Base-by-base conservation (phyloP, 2,888 invertebrate genomes). In the Drosophila formosana region DNA sequence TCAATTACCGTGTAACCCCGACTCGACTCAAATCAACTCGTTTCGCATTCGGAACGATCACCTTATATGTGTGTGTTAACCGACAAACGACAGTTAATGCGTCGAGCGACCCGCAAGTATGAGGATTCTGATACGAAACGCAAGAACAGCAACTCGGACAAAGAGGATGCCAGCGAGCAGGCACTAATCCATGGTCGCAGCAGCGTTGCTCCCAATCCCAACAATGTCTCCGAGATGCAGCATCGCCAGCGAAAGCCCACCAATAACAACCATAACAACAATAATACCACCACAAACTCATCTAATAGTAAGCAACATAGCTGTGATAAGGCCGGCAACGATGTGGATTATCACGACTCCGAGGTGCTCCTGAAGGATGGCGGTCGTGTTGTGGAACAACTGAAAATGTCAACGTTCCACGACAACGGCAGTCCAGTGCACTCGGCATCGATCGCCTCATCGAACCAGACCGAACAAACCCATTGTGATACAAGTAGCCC, bases 101-200 rank as follows among this genome's bases (percentile, higher is more conserved):
- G 85, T n/a, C 83, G 66, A 57, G 50, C 79, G 13, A 66, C 58
- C 18, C 76, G 84, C 47, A 86, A 77, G 62, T 85, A 75, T 60
- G 89, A 91, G 9, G 91, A 92, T 37, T 39, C 78, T 47, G 92
- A 92, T 34, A 63, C 70, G 39, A 91, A 91, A 78, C 91, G 91
- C 32, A 91, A 91, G 71, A 91, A 91, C 57, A 91, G 91, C 84
- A 91, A 92, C 61, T 87, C 89, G 53, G 91, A 90, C 66, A 89
- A 89, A 71, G 85, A 85, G 75, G 82, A 78, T 66, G 81, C 70
- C 58, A 67, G 57, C 55, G 88, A 80, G 56, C 85, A 66, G 80
- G 80, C 82, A 57, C 86, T 89, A 23, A 84, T 72, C 63, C 85
- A 75, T 63, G 72, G 82, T 18, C 70, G 76, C 32, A 65, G 52